These are phyloP conservation scores for Acrocephalus scirpaceus DNA, from an alignment of 2,797 vertebrate species.

Conservation along the genomic window DNA sequence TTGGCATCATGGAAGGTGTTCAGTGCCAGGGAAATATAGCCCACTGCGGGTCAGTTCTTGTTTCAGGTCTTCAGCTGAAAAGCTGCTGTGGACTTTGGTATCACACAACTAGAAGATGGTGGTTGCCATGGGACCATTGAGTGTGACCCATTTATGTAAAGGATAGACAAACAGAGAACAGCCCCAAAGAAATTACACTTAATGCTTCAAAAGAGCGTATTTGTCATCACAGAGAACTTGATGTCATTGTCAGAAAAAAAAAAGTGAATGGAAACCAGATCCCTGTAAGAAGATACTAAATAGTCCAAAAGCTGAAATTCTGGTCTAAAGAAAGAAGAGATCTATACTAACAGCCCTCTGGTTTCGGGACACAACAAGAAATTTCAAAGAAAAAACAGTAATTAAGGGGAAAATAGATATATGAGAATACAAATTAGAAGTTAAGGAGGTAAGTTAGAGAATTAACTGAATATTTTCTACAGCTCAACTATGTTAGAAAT, in stretches of 20 bases:
- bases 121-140: not conserved
- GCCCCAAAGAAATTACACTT: not conserved
- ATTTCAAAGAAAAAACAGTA: not conserved
- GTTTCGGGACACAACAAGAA: not conserved
- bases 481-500: not conserved
- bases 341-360: not conserved
- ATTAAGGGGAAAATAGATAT: not conserved
- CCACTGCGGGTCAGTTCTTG: not conserved
- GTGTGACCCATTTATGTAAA: not conserved
- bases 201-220: not conserved
- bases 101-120: not conserved
- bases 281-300: not conserved
- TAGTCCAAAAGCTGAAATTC: not conserved
- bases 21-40: not conserved
- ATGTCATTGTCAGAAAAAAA: not conserved
- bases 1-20: not conserved
- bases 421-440: not conserved
- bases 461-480: not conserved
- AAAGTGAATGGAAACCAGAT: not conserved
- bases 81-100: not conserved
- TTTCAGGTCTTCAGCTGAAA: not conserved
- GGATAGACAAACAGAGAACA: not conserved
- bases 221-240: not conserved
- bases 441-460: not conserved
- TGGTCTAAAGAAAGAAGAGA: not conserved